phyloP scores from a whole-genome alignment of 2,113 vertebrate species.

The Elanoides forficatus region DNA sequence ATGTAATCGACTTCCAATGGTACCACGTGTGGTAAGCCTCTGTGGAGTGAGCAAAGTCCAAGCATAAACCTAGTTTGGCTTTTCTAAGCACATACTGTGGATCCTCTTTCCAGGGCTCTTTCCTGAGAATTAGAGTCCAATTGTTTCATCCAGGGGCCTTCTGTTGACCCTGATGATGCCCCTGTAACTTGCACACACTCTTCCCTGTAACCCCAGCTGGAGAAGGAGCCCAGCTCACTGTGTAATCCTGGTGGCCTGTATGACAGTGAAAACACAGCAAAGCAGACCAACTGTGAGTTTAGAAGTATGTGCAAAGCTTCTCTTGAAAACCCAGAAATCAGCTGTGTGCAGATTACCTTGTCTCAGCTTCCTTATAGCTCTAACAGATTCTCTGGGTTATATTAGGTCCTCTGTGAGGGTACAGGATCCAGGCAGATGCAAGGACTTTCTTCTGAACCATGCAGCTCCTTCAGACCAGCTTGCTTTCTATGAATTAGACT shows the following conservation, averaged over 20 bases:
- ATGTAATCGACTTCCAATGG: accelerated
- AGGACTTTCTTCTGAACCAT: background rate
- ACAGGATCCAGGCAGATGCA: background rate
- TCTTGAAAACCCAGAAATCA: background rate
- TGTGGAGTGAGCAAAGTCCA: background rate
- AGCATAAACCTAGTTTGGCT: background rate
- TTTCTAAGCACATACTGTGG: background rate
- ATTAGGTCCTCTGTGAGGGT: background rate
- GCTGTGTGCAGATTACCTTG: background rate
- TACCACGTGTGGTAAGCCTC: background rate
- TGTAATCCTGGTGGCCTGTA: background rate
- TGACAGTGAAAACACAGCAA: background rate
- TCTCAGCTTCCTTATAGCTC: background rate
- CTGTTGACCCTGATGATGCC: background rate
- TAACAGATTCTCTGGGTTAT: background rate
- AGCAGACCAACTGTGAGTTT: background rate
- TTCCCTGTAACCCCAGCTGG: background rate
- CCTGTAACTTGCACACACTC: background rate
- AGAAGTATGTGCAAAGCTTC: background rate
- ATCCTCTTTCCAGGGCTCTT: background rate
- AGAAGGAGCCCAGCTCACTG: background rate
- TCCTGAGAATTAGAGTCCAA: background rate
- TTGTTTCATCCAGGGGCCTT: background rate
- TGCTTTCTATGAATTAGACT: background rate
- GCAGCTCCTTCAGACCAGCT: background rate